Conservation (phyloP, 2,113 vertebrate species). For the Aleadryas rufinucha region DNA sequence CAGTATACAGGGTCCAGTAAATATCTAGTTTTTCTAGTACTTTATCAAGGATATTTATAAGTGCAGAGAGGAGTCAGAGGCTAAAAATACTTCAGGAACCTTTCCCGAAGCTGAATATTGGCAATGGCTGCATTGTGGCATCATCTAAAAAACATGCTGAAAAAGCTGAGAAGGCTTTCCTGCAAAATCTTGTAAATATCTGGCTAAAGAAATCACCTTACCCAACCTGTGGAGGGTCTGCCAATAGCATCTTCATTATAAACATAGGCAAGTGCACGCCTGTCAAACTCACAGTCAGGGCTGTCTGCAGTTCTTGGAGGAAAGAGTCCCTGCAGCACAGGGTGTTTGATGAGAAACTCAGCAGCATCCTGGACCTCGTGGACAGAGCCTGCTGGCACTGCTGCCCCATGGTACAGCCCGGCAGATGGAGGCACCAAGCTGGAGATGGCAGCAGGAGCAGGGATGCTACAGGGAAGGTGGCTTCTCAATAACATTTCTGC, state of each 20-base stretch:
- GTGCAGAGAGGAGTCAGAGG: not conserved
- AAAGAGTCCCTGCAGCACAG: slow-evolving; percentile 29
- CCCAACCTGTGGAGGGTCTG: slow-evolving; percentile 19
- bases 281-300: slow-evolving; percentile 47
- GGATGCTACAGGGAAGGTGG: slow-evolving; percentile 31
- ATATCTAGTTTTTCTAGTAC: not conserved
- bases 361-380: slow-evolving; percentile 51
- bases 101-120: slow-evolving; percentile 9
- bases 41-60: slow-evolving; percentile 39
- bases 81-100: slow-evolving; percentile 23
- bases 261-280: slow-evolving; percentile 15
- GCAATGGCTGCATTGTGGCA: not conserved
- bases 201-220: slow-evolving; percentile 27
- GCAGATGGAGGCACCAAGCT: slow-evolving; percentile 65
- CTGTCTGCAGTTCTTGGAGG: slow-evolving; percentile 35
- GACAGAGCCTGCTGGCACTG: slow-evolving; percentile 50
- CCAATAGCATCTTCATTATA: slow-evolving; percentile 35
- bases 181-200: not conserved
- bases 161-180: not conserved
- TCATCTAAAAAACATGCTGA: not conserved
- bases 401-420: not conserved
- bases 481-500: slow-evolving; percentile 66
- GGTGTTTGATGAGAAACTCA: slow-evolving; percentile 66
- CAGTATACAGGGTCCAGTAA: not conserved
- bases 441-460: slow-evolving; percentile 45